These are phyloP conservation scores for Maniola hyperantus DNA, from an alignment of 2,888 invertebrate genomes.

Conservation along the genomic window DNA sequence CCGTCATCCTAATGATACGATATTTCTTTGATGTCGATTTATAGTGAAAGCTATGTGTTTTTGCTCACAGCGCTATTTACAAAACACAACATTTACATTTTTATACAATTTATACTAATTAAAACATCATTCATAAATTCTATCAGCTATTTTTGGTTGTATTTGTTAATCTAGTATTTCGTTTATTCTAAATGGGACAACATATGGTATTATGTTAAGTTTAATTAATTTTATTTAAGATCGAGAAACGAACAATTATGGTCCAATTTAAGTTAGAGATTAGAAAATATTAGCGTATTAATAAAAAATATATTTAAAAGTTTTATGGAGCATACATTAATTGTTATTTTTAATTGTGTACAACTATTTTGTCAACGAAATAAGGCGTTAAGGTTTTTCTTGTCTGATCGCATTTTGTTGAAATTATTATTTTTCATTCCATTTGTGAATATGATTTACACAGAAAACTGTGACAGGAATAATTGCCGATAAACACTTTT, in stretches of 20 bases:
- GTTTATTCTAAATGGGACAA: slow-evolving; percentile 44
- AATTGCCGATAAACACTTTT: slow-evolving; percentile 48
- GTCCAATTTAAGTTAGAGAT: slow-evolving; percentile 69
- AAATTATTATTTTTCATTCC: background rate
- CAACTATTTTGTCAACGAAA: slow-evolving; percentile 1
- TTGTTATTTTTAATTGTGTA: background rate
- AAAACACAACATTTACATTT: too few relatives aligned
- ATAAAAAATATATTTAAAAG: slow-evolving; percentile 3
- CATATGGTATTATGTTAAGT: slow-evolving; percentile 46
- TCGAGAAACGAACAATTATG: slow-evolving; percentile 52
- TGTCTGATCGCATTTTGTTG: background rate
- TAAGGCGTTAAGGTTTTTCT: slow-evolving; percentile 1
- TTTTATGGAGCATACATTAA: background rate
- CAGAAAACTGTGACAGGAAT: slow-evolving; percentile 32
- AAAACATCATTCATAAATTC: background rate
- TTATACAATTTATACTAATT: background rate
- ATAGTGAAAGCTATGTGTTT: too few relatives aligned
- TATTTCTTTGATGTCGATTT: too few relatives aligned
- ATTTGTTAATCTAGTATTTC: slow-evolving; percentile 14
- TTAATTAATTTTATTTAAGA: slow-evolving; percentile 51
- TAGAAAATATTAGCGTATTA: slow-evolving; percentile 43
- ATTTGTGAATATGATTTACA: slow-evolving; percentile 14
- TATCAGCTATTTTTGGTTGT: background rate
- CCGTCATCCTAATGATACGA: too few relatives aligned
- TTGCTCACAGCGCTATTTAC: too few relatives aligned